Evolutionary conservation across 2,113 vertebrate species (phyloP), one percentile per base, ranked within the genome.

Genomic region (Xiphophorus hellerii): DNA sequence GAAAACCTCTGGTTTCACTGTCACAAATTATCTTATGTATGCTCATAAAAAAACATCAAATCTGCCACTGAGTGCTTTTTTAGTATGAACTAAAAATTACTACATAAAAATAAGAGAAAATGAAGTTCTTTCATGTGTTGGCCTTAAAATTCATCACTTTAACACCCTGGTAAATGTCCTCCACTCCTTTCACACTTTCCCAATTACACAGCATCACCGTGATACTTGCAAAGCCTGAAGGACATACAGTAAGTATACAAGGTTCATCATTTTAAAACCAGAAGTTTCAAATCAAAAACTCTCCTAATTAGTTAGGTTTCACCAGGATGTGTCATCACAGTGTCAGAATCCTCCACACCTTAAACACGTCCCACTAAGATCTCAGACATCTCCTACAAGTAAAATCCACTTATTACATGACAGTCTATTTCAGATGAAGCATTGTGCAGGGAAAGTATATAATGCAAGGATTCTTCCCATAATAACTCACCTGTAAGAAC

Each of bases 251-350:
- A 76, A 35, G 48, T 80, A 66, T 79, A 73, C 66, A 80, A 71
- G 74, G 48, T 65, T 87, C 62, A 76, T 77, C 72, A 70, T 82
- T 69, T 58, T 77, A 76, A 79, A 81, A 77, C n/a, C 33, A 76
- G 74, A 84, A 76, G 68, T 77, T 89, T 12, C 72, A 82, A 82
- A 86, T 83, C 80, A 73, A 78, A 88, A 83, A 74, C 5, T 78
- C 39, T 29, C 75, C 83, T 87, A 90, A 93, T 94, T 92, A 90
- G 77, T 79, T 80, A 25, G 82, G 87, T 83, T 83, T 89, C 77
- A 64, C 28, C 68, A 68, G 83, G 61, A 78, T 51, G 73, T 87
- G 79, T 85, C 79, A 83, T 86, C 71, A 84, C 81, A 78, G 69
- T 90, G 89, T 90, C 91, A 89, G 74, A 68, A 77, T 64, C 17